Conservation (phyloP, 2,888 invertebrate genomes). For the Calameuta pallipes region DNA sequence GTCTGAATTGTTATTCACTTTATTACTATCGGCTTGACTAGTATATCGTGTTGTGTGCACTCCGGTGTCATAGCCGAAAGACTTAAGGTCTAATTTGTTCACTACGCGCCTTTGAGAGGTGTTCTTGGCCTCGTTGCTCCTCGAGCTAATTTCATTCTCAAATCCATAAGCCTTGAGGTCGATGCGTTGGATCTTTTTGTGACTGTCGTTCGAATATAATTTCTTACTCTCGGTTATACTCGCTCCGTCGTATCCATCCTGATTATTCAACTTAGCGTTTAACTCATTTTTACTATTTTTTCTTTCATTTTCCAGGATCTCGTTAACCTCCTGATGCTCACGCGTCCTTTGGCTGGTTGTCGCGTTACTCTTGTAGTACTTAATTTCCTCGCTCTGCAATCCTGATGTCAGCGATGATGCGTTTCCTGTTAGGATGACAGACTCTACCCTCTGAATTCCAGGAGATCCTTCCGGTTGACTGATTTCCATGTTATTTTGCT, state of each 20-base stretch:
- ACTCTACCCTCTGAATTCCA: slow-evolving; percentile 17
- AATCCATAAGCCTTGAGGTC: slow-evolving; percentile 58
- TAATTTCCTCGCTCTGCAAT: not conserved
- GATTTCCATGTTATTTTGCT: slow-evolving; percentile 33
- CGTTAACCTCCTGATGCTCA: slow-evolving; percentile 34
- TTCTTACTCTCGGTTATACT: slow-evolving; percentile 29
- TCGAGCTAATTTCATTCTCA: slow-evolving; percentile 45
- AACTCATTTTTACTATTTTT: slow-evolving; percentile 53
- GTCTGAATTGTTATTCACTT: slow-evolving; percentile 28
- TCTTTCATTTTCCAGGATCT: slow-evolving; percentile 43
- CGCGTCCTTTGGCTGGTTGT: not conserved
- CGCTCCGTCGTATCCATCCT: slow-evolving; percentile 34
- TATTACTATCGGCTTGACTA: slow-evolving; percentile 35
- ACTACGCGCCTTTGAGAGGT: slow-evolving; percentile 41
- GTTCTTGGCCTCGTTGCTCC: slow-evolving; percentile 21
- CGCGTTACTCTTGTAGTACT: not conserved
- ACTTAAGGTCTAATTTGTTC: slow-evolving; percentile 53
- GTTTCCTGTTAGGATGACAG: slow-evolving; percentile 11
- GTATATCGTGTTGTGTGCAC: slow-evolving; percentile 52
- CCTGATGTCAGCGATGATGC: not conserved
- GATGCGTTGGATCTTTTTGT: slow-evolving; percentile 46
- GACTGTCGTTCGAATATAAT: slow-evolving; percentile 33
- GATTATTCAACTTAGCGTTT: slow-evolving; percentile 56
- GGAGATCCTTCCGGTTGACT: slow-evolving; percentile 3
- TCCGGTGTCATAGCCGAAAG: slow-evolving; percentile 54